These are phyloP conservation scores for Synergus laeviventris DNA, from an alignment of 2,888 invertebrate species.

Conservation along the genomic window DNA sequence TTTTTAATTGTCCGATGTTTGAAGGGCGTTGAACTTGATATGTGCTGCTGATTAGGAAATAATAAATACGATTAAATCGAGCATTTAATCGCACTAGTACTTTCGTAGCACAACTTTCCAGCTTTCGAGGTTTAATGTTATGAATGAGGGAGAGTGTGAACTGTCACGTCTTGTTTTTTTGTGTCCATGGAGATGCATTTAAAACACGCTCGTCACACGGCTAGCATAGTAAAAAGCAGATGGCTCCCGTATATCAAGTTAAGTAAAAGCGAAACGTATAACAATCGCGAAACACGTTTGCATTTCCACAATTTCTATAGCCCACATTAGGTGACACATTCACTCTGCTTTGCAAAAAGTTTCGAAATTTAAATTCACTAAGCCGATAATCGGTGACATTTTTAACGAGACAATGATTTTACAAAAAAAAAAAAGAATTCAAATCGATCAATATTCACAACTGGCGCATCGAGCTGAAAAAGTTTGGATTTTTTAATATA, in stretches of 20 bases:
- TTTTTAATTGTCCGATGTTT: conserved; percentile 5
- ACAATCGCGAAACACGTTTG: conserved; percentile 22
- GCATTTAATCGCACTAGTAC: conserved; percentile 10
- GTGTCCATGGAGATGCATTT: conserved; percentile 15
- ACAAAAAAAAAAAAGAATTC: too few relatives aligned
- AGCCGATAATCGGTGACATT: too few relatives aligned
- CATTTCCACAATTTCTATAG: conserved; percentile 26
- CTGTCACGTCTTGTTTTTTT: conserved; percentile 18
- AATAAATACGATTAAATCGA: conserved; percentile 20
- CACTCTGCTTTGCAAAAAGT: too few relatives aligned
- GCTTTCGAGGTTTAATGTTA: conserved; percentile 15
- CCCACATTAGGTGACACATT: neutral
- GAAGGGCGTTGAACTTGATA: conserved; percentile 9
- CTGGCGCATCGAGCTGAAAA: too few relatives aligned
- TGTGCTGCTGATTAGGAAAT: too few relatives aligned
- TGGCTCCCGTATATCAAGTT: conserved; percentile 18
- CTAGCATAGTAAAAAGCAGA: conserved; percentile 32
- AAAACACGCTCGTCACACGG: conserved; percentile 14
- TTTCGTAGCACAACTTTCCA: neutral
- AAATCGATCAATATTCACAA: too few relatives aligned
- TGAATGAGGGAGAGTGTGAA: conserved; percentile 30
- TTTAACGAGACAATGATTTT: too few relatives aligned
- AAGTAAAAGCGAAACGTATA: conserved; percentile 32
- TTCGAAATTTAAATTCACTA: too few relatives aligned
- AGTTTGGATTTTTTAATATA: too few relatives aligned